phyloP scores from a whole-genome alignment of 2,113 vertebrate species.

The Sterrhoptilus dennistouni region DNA sequence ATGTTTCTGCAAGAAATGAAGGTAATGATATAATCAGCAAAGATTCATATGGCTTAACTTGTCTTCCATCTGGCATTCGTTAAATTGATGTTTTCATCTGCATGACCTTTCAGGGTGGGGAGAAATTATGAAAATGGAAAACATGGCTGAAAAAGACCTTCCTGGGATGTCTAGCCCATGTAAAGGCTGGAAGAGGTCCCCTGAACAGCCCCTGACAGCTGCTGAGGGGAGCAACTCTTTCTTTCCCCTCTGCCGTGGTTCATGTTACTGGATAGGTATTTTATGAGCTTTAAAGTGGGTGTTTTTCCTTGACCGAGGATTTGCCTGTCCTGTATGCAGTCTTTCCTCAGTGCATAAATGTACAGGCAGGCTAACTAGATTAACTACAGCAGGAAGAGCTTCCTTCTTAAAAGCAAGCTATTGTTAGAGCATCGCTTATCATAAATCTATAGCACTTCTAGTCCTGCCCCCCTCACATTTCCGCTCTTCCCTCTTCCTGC shows the following conservation, averaged over 20 bases:
- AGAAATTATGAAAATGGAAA: background rate
- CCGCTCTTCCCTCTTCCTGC: background rate
- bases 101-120: background rate
- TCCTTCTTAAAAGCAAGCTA: slow-evolving; percentile 5
- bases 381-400: slow-evolving; percentile 5
- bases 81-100: slow-evolving; percentile 32
- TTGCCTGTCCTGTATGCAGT: background rate
- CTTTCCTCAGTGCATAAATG: background rate
- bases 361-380: background rate
- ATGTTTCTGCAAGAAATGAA: slow-evolving; percentile 22
- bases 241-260: background rate
- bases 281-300: background rate
- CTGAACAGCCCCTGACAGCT: background rate
- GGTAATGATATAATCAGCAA: slow-evolving; percentile 28
- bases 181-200: background rate
- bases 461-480: background rate
- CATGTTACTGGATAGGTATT: background rate
- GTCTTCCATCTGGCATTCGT: slow-evolving; percentile 41
- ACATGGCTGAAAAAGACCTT: background rate
- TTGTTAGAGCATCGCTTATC: slow-evolving; percentile 1
- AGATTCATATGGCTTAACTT: slow-evolving; percentile 45
- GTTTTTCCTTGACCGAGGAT: background rate
- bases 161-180: background rate
- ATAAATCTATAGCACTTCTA: background rate
- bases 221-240: background rate